phyloP scores from a whole-genome alignment of 2,888 invertebrate genomes.

The Itoplectis maculator region DNA sequence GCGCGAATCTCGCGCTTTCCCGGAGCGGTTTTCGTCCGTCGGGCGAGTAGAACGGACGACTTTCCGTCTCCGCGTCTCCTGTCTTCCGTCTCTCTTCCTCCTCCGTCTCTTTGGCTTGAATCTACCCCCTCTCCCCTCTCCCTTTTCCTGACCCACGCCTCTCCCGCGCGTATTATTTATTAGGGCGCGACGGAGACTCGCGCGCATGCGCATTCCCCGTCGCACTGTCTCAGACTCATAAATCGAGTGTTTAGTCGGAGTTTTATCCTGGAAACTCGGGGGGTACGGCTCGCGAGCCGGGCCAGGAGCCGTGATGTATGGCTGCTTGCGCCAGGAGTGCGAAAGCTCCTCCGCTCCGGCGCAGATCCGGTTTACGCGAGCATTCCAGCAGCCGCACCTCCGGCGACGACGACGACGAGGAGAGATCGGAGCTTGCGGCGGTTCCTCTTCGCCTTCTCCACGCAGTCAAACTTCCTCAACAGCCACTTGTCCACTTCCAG shows the following conservation, averaged over 20 bases:
- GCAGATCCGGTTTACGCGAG: slow-evolving; percentile 54
- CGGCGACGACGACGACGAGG: no score
- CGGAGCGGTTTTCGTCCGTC: slow-evolving; percentile 50
- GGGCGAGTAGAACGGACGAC: slow-evolving; percentile 52
- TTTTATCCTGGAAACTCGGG: slow-evolving; percentile 58
- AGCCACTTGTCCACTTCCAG: not conserved
- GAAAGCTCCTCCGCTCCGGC: slow-evolving; percentile 53
- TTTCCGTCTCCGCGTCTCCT: slow-evolving; percentile 45
- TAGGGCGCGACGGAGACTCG: slow-evolving; percentile 56
- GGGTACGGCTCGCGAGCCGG: not conserved
- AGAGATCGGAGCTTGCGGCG: no score
- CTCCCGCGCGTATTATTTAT: slow-evolving; percentile 73
- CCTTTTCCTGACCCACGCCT: no score
- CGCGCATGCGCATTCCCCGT: slow-evolving; percentile 11
- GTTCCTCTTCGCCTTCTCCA: no score
- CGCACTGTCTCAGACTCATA: slow-evolving; percentile 69
- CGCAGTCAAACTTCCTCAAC: slow-evolving; percentile 10
- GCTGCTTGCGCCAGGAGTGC: slow-evolving; percentile 49
- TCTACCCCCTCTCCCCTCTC: no score
- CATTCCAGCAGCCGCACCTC: no score
- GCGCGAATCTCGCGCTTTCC: slow-evolving; percentile 61
- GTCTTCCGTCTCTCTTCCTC: no score
- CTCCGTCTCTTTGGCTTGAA: no score
- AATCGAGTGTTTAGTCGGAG: slow-evolving; percentile 71
- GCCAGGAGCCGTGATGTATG: slow-evolving; percentile 53